Evolutionary conservation across 64 coral and sea anemone genomes (phyloP).

Genomic region (Catalaphyllia jardinei): DNA sequence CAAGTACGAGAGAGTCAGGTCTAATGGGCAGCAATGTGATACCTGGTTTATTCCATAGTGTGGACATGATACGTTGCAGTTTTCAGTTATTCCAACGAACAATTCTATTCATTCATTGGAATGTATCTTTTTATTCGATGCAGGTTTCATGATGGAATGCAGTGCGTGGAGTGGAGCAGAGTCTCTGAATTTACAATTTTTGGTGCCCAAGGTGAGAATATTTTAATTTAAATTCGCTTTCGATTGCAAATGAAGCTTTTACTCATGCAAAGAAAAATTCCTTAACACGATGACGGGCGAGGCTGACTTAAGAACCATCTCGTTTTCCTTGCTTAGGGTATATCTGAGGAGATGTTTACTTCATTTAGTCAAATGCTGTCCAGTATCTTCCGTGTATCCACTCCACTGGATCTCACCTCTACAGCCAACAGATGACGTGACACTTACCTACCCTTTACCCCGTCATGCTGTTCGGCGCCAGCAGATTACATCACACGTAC

Average conservation of each 20-base stretch:
- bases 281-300: too few relatives aligned
- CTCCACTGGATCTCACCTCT: slow-evolving; percentile 81
- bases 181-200: slow-evolving; percentile 92
- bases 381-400: slow-evolving; percentile 90
- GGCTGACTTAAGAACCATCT: neutral
- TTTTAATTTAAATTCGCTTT: neutral
- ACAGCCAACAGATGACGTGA: slow-evolving; percentile 23
- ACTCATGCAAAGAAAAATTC: neutral
- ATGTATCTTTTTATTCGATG: neutral
- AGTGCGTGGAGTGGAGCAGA: slow-evolving; percentile 91
- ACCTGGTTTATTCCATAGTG: too few relatives aligned
- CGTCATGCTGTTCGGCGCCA: neutral
- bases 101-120: neutral
- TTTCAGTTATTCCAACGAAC: too few relatives aligned
- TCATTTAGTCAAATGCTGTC: slow-evolving; percentile 82
- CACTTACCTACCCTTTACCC: neutral
- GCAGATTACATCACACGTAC: neutral
- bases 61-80: too few relatives aligned
- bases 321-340: slow-evolving; percentile 44
- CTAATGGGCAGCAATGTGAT: too few relatives aligned
- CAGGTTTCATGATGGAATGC: slow-evolving; percentile 99
- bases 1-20: too few relatives aligned
- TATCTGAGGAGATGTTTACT: slow-evolving; percentile 95
- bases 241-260: neutral
- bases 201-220: slow-evolving; percentile 76